Evolutionary conservation across 2,797 vertebrate species (phyloP), one percentile per base, ranked within the genome.

Genomic region (Cyprinella venusta): DNA sequence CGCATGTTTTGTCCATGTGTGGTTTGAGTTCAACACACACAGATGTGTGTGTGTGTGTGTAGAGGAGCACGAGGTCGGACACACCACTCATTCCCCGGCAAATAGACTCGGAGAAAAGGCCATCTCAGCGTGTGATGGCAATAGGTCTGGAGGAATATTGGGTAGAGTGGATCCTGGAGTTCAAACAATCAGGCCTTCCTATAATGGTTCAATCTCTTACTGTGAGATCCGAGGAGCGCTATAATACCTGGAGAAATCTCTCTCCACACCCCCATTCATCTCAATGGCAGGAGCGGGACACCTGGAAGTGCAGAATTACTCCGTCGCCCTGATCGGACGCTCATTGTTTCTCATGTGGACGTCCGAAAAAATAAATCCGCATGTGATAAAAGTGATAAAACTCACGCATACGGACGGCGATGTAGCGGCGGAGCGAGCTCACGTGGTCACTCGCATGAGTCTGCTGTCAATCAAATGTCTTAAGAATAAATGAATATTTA

Each of bases 131-230:
- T 40, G 59, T 26, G 50, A 80, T 10, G 19, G 30, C 42, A n/a
- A 36, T 4, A 38, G 61, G 12, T 67, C 33, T 12, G 52, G 33
- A 21, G 26, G 26, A 21, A 67, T 54, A 54, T 54, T 26, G 36
- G 48, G 48, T 38, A 26, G 48, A 33, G 48, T 50, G 18, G 16
- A 33, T 72, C 38, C 70, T 33, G 7, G 10, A 80, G 50, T 42
- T 69, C 64, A 79, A 79, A 54, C 64, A 26, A 24, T 69, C 33
- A 68, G 38, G 50, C n/a, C 33, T 26, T 8, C 38, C 36, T 69
- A 68, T 68, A 79, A 79, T 30, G 21, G n/a, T 68, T 69, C 33
- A 69, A 2, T 69, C 33, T 38, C 33, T 38, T n/a, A 69, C 52
- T 69, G 50, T 30, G 36, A 21, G 9, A 24, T 19, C 33, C 13